These are phyloP conservation scores for Drosophila meridionalis DNA, from an alignment of 2,888 invertebrate genomes.

Conservation along the genomic window DNA sequence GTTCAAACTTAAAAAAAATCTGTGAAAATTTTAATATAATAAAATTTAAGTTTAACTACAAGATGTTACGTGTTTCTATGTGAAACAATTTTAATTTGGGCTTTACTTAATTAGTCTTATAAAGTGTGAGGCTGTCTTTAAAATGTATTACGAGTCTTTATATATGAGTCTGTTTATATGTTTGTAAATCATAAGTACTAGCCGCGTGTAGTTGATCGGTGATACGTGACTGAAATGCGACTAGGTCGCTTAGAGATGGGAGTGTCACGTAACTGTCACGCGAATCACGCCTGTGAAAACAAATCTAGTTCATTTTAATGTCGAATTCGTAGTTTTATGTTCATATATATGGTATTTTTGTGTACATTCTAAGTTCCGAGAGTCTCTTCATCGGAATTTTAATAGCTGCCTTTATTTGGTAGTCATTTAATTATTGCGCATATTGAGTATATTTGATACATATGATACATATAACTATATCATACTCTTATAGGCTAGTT, in stretches of 20 bases:
- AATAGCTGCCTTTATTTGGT: not conserved
- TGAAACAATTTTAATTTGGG: not conserved
- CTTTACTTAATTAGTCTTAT: slow-evolving; percentile 11
- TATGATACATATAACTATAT: not conserved
- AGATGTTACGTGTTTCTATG: slow-evolving; percentile 4
- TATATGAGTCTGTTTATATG: slow-evolving; percentile 21
- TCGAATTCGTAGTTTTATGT: not conserved
- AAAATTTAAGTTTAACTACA: slow-evolving; percentile 1
- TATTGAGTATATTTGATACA: not conserved
- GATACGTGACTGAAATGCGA: slow-evolving; percentile 60
- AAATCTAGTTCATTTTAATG: not conserved
- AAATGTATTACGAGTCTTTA: slow-evolving; percentile 3
- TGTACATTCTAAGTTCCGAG: not conserved
- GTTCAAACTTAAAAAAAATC: slow-evolving; percentile 3
- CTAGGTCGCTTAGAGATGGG: slow-evolving; percentile 36
- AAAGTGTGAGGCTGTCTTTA: not conserved
- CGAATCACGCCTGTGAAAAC: slow-evolving; percentile 41
- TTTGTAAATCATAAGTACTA: slow-evolving; percentile 11
- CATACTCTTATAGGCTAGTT: not conserved
- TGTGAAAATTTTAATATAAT: slow-evolving; percentile 9
- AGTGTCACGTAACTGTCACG: slow-evolving; percentile 53
- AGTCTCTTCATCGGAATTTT: not conserved
- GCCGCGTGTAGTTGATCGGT: slow-evolving; percentile 25
- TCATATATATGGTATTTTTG: not conserved
- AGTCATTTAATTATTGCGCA: not conserved